Evolutionary conservation across 2,797 vertebrate species (phyloP).

Genomic region (Platyrinchus mystaceus): DNA sequence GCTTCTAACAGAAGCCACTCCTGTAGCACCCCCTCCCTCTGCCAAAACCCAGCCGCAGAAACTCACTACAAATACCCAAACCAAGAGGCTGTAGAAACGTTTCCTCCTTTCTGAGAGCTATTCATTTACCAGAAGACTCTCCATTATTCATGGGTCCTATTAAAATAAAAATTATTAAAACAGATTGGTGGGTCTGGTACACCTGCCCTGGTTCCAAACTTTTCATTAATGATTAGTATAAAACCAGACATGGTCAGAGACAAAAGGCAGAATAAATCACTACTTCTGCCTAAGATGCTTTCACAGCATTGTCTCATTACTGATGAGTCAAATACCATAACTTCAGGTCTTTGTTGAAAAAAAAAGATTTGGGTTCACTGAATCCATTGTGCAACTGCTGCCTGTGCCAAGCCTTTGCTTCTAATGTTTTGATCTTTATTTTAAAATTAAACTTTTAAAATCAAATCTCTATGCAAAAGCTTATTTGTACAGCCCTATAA

Average conservation of each 20-base stretch:
- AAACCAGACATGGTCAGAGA: accelerated
- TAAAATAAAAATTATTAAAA: neutral
- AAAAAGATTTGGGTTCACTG: neutral
- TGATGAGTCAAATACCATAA: neutral
- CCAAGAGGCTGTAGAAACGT: neutral
- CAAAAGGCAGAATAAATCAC: neutral
- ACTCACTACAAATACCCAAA: neutral
- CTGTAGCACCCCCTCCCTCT: no score
- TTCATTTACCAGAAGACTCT: neutral
- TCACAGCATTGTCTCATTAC: neutral
- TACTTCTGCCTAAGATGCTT: neutral
- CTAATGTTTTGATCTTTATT: neutral
- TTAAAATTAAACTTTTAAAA: neutral
- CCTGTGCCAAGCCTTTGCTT: neutral
- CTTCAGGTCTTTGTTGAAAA: neutral
- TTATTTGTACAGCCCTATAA: neutral
- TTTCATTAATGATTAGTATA: neutral
- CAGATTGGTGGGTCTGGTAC: neutral
- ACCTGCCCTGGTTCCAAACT: neutral
- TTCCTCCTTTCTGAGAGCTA: neutral
- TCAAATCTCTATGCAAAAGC: neutral
- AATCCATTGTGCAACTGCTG: neutral
- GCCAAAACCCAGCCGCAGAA: no score
- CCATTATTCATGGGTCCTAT: neutral
- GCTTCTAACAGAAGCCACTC: no score